Base-by-base conservation (phyloP, 2,888 invertebrate genomes). In the Lamproptera curius region DNA sequence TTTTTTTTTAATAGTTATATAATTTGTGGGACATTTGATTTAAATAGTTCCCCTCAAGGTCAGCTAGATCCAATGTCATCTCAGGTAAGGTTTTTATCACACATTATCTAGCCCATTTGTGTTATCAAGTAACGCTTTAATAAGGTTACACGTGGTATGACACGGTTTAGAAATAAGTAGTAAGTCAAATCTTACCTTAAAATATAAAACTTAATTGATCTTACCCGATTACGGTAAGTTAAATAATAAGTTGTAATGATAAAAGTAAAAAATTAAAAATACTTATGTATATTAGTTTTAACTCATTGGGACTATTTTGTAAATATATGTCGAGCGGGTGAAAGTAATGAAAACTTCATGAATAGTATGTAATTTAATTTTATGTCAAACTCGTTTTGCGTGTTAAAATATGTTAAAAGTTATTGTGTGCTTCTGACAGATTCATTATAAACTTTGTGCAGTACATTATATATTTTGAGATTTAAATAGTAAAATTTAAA, bases 51-150 rank as follows among this genome's bases (percentile, higher is more conserved):
- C 15, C 47, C 41, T 56, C 75, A 83, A 82, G 83, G 84, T 70
- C 76, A 62, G 16, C 17, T 16, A 42, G 52, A 56, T 56, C 67
- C 84, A 85, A 83, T 82, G 84, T 76, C 85, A 79, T 59, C 63
- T 63, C 71, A 74, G 71, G 74, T 75, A 73, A 70, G 61, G 59
- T 59, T 65, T 62, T 81, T 85, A 85, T 86, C 86, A 61, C n/a
- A n/a, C 55, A 64, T 64, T 73, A 76, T 79, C 76, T 80, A 61
- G 28, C 72, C 72, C 73, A 70, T 73, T 75, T 79, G 55, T 67
- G 67, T 84, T 85, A 85, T 85, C 84, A 68, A 56, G 52, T 44
- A 37, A 52, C 43, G 39, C 14, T 13, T 38, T 60, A 85, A 73
- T 61, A 83, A 58, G 85, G 85, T 73, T 80, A 76, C 64, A 63